Evolutionary conservation across 2,113 vertebrate genomes (phyloP).

Genomic region (Lepisosteus oculatus): DNA sequence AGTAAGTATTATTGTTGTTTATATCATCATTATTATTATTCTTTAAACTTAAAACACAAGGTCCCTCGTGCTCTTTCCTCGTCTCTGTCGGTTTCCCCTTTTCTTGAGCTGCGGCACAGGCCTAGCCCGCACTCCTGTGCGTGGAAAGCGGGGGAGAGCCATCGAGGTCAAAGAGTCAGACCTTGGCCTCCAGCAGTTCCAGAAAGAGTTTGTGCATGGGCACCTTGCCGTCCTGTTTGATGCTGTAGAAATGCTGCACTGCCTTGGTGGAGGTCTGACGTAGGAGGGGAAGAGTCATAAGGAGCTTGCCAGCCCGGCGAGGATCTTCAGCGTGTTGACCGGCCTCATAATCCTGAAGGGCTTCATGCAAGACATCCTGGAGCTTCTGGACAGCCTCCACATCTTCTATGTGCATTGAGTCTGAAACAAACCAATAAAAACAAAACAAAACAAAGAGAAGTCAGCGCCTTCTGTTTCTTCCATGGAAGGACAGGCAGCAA

Average conservation of each 20-base stretch:
- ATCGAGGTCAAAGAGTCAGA: constrained; percentile 75
- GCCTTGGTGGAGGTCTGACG: constrained; percentile 98
- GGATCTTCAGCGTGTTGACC: constrained; percentile 94
- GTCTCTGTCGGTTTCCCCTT: constrained; percentile 36
- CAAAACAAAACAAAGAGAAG: not conserved
- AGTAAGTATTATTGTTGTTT: constrained; percentile 33
- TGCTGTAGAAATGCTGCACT: constrained; percentile 99
- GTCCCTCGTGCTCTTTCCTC: constrained; percentile 30
- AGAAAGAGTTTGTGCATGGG: constrained; percentile 99
- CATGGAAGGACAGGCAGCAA: not conserved
- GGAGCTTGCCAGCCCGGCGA: constrained; percentile 91
- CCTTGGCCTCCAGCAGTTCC: constrained; percentile 99
- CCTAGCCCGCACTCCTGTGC: constrained; percentile 48
- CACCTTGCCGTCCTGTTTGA: constrained; percentile 98
- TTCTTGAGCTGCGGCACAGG: constrained; percentile 24
- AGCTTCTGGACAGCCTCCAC: constrained; percentile 97
- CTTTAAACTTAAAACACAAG: constrained; percentile 45
- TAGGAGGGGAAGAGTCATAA: constrained; percentile 96
- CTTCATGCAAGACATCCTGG: constrained; percentile 96
- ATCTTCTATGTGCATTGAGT: constrained; percentile 99
- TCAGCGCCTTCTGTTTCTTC: too few relatives aligned
- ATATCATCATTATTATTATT: constrained; percentile 35
- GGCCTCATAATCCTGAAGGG: constrained; percentile 95
- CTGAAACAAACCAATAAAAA: constrained; percentile 56
- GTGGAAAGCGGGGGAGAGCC: constrained; percentile 51